Evolutionary conservation across 2,113 vertebrate species (phyloP).

Genomic region (Corythoichthys intestinalis): DNA sequence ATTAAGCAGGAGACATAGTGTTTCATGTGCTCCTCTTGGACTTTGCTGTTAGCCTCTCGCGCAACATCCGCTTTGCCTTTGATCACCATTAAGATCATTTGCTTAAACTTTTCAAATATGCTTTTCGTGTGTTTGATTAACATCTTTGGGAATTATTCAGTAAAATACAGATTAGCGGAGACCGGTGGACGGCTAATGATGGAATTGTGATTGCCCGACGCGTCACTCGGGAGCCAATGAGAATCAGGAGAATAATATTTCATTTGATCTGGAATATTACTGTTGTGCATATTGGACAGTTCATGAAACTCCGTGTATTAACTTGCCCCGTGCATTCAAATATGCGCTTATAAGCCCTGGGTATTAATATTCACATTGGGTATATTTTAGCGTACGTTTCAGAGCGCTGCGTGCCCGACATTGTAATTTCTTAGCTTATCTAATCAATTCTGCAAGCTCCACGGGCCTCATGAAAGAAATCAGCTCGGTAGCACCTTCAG

Average conservation of each 20-base stretch:
- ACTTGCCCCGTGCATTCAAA: constrained; percentile 57
- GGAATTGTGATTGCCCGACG: constrained; percentile 54
- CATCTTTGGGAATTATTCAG: constrained; percentile 74
- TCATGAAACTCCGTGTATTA: constrained; percentile 60
- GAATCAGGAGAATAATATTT: constrained; percentile 39
- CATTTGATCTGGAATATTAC: constrained; percentile 58
- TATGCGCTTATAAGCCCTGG: constrained; percentile 58
- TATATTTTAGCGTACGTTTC: constrained; percentile 67
- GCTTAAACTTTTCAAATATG: constrained; percentile 71
- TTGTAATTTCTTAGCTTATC: constrained; percentile 97
- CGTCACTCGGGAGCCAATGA: constrained; percentile 34
- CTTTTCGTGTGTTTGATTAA: constrained; percentile 66
- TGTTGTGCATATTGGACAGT: constrained; percentile 57
- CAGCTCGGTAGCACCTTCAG: constrained; percentile 89
- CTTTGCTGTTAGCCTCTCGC: constrained; percentile 59
- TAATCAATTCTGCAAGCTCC: constrained; percentile 98
- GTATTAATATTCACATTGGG: constrained; percentile 66
- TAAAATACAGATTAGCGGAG: constrained; percentile 59
- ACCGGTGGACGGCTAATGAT: constrained; percentile 59
- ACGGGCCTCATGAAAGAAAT: constrained; percentile 89
- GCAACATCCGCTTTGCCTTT: constrained; percentile 65
- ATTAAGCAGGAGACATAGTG: constrained; percentile 70
- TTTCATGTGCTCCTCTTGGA: constrained; percentile 67
- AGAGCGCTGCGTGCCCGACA: constrained; percentile 83
- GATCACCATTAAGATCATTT: constrained; percentile 70